Conservation (phyloP, 2,113 vertebrate species). For the Chamaea fasciata region DNA sequence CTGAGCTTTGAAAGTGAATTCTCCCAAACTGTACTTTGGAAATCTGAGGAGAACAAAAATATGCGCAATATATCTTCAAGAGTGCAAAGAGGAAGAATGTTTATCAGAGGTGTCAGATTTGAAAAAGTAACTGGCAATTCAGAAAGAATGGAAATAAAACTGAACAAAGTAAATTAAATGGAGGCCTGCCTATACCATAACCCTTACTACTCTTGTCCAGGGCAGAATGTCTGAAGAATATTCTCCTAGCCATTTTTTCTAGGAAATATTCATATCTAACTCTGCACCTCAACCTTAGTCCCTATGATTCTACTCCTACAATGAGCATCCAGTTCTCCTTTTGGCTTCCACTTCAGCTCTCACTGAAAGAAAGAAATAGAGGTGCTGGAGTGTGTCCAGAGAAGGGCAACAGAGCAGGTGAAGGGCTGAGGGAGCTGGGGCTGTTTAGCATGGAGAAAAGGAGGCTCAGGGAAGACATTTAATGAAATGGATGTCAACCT, state of each 20-base stretch:
- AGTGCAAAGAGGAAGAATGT: not conserved
- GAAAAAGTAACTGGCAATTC: not conserved
- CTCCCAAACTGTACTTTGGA: not conserved
- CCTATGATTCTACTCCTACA: not conserved
- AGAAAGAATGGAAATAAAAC: not conserved
- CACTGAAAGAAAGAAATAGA: not conserved
- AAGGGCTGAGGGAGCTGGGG: not conserved
- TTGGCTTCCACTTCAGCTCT: not conserved
- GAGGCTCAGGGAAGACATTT: not conserved
- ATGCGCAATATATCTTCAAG: not conserved
- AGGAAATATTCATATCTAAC: not conserved
- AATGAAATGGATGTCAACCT: not conserved
- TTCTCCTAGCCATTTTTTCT: not conserved
- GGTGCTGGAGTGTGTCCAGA: not conserved
- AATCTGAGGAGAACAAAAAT: constrained; percentile 1
- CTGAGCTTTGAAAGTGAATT: constrained; percentile 7
- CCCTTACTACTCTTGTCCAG: not conserved
- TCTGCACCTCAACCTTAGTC: not conserved
- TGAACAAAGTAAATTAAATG: not conserved
- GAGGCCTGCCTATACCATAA: not conserved
- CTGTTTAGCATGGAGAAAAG: not conserved
- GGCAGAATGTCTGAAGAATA: not conserved
- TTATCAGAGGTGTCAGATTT: not conserved
- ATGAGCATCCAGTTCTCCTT: not conserved
- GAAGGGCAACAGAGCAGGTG: not conserved